A percentile compares a stretch with the other conserved stretches of the same genome.
These are phyloP conservation scores for Drosophila kambysellisi DNA, from an alignment of 2,888 invertebrate genomes.

Conservation along the genomic window DNA sequence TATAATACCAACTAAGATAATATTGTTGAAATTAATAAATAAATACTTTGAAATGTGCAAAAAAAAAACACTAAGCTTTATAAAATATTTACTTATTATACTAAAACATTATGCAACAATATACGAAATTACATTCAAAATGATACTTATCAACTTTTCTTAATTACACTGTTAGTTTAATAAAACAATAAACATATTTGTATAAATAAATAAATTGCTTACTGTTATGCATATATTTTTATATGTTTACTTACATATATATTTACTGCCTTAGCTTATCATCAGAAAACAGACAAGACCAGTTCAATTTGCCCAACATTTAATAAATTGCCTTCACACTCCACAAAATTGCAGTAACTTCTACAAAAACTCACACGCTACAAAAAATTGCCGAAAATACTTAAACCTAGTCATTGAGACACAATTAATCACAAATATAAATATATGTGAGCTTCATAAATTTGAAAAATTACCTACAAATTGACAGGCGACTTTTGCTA, in stretches of 20 bases:
- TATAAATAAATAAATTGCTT: background rate
- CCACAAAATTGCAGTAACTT: conserved; percentile 24
- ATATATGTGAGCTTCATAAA: conserved; percentile 50
- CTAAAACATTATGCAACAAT: background rate
- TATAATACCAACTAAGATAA: background rate
- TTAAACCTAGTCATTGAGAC: conserved; percentile 19
- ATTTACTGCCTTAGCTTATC: conserved; percentile 10
- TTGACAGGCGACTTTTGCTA: conserved; percentile 55
- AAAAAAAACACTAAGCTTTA: background rate
- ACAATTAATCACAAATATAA: conserved; percentile 66
- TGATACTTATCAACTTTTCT: no score
- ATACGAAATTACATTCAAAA: background rate
- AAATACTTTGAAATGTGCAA: background rate
- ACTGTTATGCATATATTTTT: background rate
- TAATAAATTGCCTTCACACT: conserved; percentile 40
- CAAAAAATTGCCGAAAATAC: conserved; percentile 20
- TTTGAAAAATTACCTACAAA: conserved; percentile 66
- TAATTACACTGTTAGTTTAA: no score
- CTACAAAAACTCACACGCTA: conserved; percentile 34
- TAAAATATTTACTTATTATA: background rate
- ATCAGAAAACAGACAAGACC: background rate
- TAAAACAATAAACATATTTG: background rate
- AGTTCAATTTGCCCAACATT: conserved; percentile 16
- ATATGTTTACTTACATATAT: background rate
- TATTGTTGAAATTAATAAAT: background rate